Conservation (phyloP, 2,113 vertebrate species). For the Nyctibius bracteatus region DNA sequence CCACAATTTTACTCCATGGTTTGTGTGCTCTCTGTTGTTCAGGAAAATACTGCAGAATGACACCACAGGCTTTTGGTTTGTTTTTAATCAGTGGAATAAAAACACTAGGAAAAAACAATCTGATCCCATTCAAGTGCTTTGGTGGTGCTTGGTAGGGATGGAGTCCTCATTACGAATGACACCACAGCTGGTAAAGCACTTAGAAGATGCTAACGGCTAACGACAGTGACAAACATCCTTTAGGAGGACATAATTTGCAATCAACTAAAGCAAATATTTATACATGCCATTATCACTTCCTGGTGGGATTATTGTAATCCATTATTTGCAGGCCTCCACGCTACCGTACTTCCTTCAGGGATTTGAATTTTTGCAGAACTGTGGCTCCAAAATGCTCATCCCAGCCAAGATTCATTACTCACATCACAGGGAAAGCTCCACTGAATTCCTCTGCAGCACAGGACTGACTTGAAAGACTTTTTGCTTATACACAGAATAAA, state of each 20-base stretch:
- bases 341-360: conserved; percentile 55
- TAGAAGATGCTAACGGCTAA: not conserved
- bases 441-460: conserved; percentile 30
- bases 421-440: conserved; percentile 24
- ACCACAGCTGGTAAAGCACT: conserved; percentile 16
- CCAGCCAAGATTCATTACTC: conserved; percentile 68
- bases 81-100: not conserved
- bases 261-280: conserved; percentile 58
- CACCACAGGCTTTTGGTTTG: not conserved
- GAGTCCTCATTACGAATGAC: not conserved
- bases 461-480: not conserved
- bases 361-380: conserved; percentile 61
- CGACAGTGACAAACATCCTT: conserved; percentile 8
- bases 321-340: conserved; percentile 55
- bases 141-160: not conserved
- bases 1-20: not conserved
- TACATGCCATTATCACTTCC: conserved; percentile 63
- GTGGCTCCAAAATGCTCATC: conserved; percentile 52
- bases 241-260: conserved; percentile 43
- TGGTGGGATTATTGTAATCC: conserved; percentile 64
- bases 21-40: not conserved
- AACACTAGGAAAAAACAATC: not conserved
- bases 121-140: not conserved
- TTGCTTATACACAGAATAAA: not conserved
- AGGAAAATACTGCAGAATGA: not conserved